A percentile compares a stretch with the other conserved stretches of the same genome.
Evolutionary conservation across 1,140 invertebrate genomes (phyloP).

Genomic region (Magallana gigas): DNA sequence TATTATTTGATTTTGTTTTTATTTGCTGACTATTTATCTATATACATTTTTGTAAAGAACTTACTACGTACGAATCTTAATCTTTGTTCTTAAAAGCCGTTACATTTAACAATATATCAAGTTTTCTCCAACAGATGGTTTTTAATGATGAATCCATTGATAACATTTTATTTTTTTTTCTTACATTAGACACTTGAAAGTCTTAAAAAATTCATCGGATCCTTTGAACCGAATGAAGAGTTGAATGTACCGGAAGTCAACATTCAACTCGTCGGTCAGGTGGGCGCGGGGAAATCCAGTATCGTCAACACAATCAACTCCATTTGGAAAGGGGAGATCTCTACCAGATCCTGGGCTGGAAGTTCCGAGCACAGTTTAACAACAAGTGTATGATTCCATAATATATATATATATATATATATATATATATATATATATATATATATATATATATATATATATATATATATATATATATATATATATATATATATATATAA

Average conservation of each 20-base stretch:
- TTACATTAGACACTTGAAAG: neutral
- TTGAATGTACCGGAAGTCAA: conserved; percentile 1
- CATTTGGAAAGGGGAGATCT: conserved; percentile 49
- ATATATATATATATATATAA: too few species aligned
- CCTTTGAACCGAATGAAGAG: neutral
- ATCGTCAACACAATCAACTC: conserved; percentile 59
- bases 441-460: too few species aligned
- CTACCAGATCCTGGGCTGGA: conserved; percentile 42
- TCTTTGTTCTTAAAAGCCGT: too few species aligned
- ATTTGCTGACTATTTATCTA: too few species aligned
- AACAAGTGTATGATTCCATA: conserved; percentile 53
- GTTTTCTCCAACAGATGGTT: too few species aligned
- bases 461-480: too few species aligned
- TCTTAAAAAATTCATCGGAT: neutral
- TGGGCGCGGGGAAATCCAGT: conserved; percentile 60
- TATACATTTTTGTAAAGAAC: too few species aligned
- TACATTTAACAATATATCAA: neutral
- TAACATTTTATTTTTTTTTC: neutral
- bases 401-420: too few species aligned
- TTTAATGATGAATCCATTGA: too few species aligned
- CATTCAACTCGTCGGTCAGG: conserved; percentile 55
- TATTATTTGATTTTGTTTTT: too few species aligned
- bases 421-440: too few species aligned
- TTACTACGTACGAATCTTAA: too few species aligned
- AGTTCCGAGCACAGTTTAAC: conserved; percentile 56